Base-by-base conservation (phyloP, 2,888 invertebrate genomes). In the Lamellibrachia satsuma region DNA sequence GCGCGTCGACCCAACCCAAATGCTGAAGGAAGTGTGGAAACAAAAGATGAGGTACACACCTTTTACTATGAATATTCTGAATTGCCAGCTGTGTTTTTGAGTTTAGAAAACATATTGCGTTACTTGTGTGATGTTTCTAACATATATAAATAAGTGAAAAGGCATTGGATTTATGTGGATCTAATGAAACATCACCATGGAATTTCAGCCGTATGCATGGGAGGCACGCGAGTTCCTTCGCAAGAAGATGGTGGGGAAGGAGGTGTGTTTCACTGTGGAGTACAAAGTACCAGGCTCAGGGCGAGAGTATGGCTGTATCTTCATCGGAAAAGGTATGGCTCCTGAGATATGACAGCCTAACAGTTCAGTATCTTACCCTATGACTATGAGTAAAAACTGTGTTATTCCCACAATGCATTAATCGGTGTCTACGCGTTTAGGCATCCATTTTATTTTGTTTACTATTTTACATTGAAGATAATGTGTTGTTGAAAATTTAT, bases 141-240 rank as follows among this genome's bases (percentile, higher is more conserved):
- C 39, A 39, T 39, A 39, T 39, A 39, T 39, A 39, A 39, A 39
- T 39, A 39, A 39, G 39, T 39, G 39, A 39, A 90, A n/a, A 90
- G 90, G 7, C n/a, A 90, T 90, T 8, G 9, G 55, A 55, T 55
- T 9, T 6, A 6, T 22, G 11, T 91, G n/a, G 52, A 22, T 1
- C n/a, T 90, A 90, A 22, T 90, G 90, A 22, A 90, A 22, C n/a
- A 91, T 52, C 22, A 39, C 11, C 22, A 22, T 52, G 52, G 51
- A 55, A n/a, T 95, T 95, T 92, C 94, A 99, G 97, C 98, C 99
- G 1, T 99, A 97, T 97, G 99, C 99, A 0, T 99, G 99, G 99
- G 99, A 99, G 96, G 99, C 99, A 0, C 97, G 99, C 92, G 99
- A 99, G 97, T 99, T 98, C 96, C 97, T 99, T 52, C 97, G 99